Base-by-base conservation (phyloP, 2,797 vertebrate genomes). In the Poecilia gillii region DNA sequence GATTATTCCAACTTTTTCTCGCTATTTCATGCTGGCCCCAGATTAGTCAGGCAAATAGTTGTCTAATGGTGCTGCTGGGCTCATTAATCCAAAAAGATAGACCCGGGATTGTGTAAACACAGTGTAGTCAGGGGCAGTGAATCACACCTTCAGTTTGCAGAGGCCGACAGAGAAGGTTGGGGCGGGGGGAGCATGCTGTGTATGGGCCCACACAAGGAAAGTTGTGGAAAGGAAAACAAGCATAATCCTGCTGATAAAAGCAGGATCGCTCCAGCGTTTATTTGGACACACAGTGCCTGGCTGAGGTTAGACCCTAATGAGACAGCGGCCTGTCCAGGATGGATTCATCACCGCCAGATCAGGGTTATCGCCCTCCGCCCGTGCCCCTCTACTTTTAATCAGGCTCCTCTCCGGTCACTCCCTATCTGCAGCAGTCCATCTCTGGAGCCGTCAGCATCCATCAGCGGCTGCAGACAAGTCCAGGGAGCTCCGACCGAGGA, bases 361-460 rank as follows among this genome's bases (percentile, higher is more conserved):
- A 88, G 92, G 96, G 96, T 98, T 97, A 97, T 98, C 97, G 92
- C 91, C 92, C 85, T 89, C 91, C 82, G 89, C 95, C 68, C 93
- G 93, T 95, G 96, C 96, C 97, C 96, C 97, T 96, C 96, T 92
- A 95, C 94, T 94, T 97, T 97, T 97, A 97, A 96, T 95, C 96
- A 97, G 96, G 95, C 96, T 96, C 93, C 95, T 92, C 93, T 93
- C 88, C 80, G 94, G 95, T 93, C 96, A 96, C 96, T 97, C 96
- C 96, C 96, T 97, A 97, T 97, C 97, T 97, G 96, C 95, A 93
- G 92, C 93, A 90, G 95, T 95, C 96, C 94, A 96, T 95, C 94
- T 94, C 94, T 94, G 95, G 78, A 87, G 90, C 90, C 74, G 89
- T 91, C 94, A 79, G 92, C 95, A 97, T 97, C 96, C 96, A 96